A percentile compares a stretch with the other conserved stretches of the same genome.
phyloP scores from a whole-genome alignment of 2,113 vertebrate genomes.

The Xiphias gladius region DNA sequence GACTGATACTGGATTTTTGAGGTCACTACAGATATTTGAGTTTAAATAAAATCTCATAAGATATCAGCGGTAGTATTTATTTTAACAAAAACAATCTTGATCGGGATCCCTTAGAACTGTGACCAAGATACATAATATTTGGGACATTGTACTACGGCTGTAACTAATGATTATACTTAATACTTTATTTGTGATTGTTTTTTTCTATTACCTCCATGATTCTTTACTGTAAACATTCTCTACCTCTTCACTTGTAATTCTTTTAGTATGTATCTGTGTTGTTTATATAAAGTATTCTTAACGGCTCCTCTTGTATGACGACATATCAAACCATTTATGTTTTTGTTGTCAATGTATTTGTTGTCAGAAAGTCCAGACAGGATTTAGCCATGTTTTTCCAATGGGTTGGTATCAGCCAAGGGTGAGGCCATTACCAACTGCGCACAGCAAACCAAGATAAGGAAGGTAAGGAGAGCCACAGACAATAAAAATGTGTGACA shows the following conservation, averaged over 20 bases:
- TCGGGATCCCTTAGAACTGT: too few relatives aligned
- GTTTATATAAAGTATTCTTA: neutral
- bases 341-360: neutral
- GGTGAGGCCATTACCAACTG: neutral
- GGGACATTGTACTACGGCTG: too few relatives aligned
- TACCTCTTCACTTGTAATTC: neutral
- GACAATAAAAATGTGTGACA: neutral
- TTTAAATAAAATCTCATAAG: too few relatives aligned
- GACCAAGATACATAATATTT: too few relatives aligned
- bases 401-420: neutral
- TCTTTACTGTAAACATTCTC: neutral
- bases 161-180: too few relatives aligned
- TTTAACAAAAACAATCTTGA: too few relatives aligned
- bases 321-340: neutral
- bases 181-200: neutral
- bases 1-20: neutral
- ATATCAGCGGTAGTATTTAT: too few relatives aligned
- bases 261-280: neutral
- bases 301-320: neutral
- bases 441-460: slow-evolving; percentile 8
- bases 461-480: neutral
- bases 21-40: too few relatives aligned
- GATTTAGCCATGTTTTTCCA: slow-evolving; percentile 1
- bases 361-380: neutral
- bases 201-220: neutral